Evolutionary conservation across 2,797 vertebrate species (phyloP).

Genomic region (Catamblyrhynchus diadema): DNA sequence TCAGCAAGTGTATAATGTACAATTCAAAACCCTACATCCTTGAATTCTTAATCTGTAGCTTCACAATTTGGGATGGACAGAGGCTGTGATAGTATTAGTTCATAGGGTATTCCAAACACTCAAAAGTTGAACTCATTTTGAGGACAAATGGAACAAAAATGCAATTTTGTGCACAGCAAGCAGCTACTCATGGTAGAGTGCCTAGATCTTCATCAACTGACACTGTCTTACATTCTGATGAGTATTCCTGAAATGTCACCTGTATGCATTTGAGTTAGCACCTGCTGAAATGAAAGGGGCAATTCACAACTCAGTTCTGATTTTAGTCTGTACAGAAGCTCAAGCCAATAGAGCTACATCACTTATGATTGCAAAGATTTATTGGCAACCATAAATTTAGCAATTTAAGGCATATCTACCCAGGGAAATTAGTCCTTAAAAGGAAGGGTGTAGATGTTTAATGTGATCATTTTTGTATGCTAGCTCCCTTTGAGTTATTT

Average conservation of each 20-base stretch:
- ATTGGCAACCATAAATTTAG: background rate
- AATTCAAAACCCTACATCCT: background rate
- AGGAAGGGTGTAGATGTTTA: conserved; percentile 7
- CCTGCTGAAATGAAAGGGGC: background rate
- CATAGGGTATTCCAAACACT: background rate
- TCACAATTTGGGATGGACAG: background rate
- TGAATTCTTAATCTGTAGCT: background rate
- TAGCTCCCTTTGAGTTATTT: background rate
- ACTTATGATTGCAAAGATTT: background rate
- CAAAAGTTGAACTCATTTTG: background rate
- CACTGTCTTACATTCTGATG: background rate
- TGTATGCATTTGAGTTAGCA: background rate
- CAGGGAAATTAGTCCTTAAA: background rate
- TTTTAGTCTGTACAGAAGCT: background rate
- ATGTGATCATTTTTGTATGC: background rate
- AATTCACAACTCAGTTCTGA: background rate
- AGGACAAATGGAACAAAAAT: background rate
- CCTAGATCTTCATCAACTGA: background rate
- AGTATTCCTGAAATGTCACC: background rate
- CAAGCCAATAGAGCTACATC: background rate
- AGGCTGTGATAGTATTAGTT: background rate
- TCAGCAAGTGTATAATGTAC: background rate
- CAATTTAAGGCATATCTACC: background rate
- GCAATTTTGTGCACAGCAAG: background rate
- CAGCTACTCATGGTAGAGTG: background rate